Evolutionary conservation across 1,140 invertebrate genomes (phyloP), one percentile per base, ranked within the genome.

Genomic region (Lepidurus arcticus): DNA sequence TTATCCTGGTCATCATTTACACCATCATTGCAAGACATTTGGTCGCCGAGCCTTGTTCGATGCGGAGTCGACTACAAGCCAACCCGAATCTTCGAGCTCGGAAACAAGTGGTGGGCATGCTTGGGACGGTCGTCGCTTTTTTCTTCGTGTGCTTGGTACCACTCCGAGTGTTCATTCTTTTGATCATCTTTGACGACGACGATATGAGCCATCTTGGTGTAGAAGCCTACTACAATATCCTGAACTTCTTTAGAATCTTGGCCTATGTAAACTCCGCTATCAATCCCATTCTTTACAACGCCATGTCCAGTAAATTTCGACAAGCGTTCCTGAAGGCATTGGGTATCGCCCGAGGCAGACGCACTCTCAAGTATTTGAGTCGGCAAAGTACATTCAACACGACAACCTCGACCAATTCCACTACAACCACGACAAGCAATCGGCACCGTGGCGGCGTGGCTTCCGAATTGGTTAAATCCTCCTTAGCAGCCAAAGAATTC

Each of bases 141-240:
- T 97, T 97, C 85, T 97, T 97, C 84, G 85, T 96, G 42, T 96
- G 94, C 83, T 87, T 97, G 42, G 84, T 97, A 73, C 95, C 95
- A 5, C 94, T 97, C 83, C 88, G 93, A 73, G 89, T 94, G 4
- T 87, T 97, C 16, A 94, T 92, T 1, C 84, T 97, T 53, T 95
- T 92, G 91, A 92, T 95, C 78, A 91, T 96, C 42, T 85, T 94
- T 24, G 90, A 90, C 7, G 89, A 92, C 7, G 89, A 92, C 81
- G 88, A 88, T 75, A 85, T 92, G 80, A 83, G 87, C 80, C 85
- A 85, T 16, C 83, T 94, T 80, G 93, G 93, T 26, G 85, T 93
- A 81, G 92, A 94, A 80, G 88, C 88, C 9, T 96, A 93, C 86
- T 95, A 94, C 85, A 92, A 91, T 83, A 86, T 96, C 75, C 87